These are phyloP conservation scores for Protodeltote pygarga DNA, from an alignment of 2,888 invertebrate species.

Conservation along the genomic window DNA sequence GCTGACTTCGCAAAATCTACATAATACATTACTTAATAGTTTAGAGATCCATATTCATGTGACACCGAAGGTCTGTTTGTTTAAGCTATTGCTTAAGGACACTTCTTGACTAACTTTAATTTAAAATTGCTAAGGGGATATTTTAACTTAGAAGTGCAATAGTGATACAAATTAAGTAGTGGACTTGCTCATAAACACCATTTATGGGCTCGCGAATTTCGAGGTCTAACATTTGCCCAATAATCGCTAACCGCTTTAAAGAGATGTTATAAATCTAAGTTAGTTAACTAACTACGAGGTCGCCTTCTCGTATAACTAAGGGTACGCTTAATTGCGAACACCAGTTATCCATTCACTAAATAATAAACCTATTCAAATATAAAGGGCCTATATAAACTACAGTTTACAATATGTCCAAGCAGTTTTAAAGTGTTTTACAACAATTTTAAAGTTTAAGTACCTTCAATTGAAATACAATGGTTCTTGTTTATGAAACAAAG, in stretches of 20 bases:
- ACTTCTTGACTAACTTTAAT: conserved; percentile 20
- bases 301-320: conserved; percentile 72
- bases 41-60: conserved; percentile 6
- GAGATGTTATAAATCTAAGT: conserved; percentile 58
- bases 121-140: conserved; percentile 20
- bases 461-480: conserved; percentile 56
- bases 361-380: conserved; percentile 41
- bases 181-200: conserved; percentile 33
- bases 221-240: conserved; percentile 58
- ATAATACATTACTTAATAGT: conserved; percentile 22
- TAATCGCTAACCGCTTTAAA: conserved; percentile 52
- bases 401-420: conserved; percentile 50
- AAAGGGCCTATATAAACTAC: conserved; percentile 30
- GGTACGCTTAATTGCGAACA: conserved; percentile 69
- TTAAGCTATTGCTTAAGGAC: conserved; percentile 17
- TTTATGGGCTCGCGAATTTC: conserved; percentile 52
- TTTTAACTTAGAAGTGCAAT: conserved; percentile 26
- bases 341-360: conserved; percentile 56
- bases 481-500: conserved; percentile 71
- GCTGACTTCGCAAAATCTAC: conserved; percentile 52
- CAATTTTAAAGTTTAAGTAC: conserved; percentile 44
- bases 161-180: conserved; percentile 32
- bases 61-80: conserved; percentile 8
- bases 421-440: conserved; percentile 44
- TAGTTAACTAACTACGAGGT: conserved; percentile 68